Conservation (phyloP, 2,888 invertebrate species). For the Drosophila demipolita region DNA sequence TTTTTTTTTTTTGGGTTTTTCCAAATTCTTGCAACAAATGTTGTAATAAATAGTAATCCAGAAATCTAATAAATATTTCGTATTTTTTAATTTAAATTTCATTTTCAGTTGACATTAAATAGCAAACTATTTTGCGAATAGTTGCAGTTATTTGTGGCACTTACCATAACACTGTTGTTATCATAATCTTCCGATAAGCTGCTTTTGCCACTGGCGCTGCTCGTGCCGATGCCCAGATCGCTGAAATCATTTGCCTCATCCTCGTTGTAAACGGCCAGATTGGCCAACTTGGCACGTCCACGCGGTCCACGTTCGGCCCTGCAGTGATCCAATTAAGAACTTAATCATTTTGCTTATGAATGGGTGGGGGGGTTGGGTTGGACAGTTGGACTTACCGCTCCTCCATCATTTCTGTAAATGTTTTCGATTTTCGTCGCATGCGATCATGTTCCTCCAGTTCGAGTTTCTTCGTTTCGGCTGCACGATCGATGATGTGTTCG, state of each 20-base stretch:
- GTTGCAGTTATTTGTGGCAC: slow-evolving; percentile 66
- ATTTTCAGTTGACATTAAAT: background rate
- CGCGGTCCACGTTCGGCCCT: slow-evolving; percentile 85
- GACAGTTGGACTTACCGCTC: slow-evolving; percentile 88
- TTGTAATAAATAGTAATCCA: no score
- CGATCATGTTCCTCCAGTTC: slow-evolving; percentile 92
- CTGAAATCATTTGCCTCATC: slow-evolving; percentile 94
- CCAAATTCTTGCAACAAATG: background rate
- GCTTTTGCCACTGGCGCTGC: slow-evolving; percentile 87
- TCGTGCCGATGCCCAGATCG: slow-evolving; percentile 91
- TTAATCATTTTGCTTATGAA: background rate
- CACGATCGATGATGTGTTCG: slow-evolving; percentile 95
- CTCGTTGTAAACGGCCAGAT: slow-evolving; percentile 90
- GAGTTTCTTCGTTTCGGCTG: slow-evolving; percentile 94
- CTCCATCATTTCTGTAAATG: slow-evolving; percentile 97
- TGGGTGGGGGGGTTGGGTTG: slow-evolving; percentile 1
- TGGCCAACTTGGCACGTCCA: slow-evolving; percentile 87
- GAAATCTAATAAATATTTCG: background rate
- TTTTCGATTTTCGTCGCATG: slow-evolving; percentile 92
- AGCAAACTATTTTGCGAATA: background rate
- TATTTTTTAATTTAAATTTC: background rate
- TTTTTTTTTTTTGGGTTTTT: background rate
- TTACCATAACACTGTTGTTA: slow-evolving; percentile 88
- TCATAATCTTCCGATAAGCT: slow-evolving; percentile 89
- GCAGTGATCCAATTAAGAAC: background rate